phyloP scores from a whole-genome alignment of 2,888 invertebrate species.

The Euclidia mi region DNA sequence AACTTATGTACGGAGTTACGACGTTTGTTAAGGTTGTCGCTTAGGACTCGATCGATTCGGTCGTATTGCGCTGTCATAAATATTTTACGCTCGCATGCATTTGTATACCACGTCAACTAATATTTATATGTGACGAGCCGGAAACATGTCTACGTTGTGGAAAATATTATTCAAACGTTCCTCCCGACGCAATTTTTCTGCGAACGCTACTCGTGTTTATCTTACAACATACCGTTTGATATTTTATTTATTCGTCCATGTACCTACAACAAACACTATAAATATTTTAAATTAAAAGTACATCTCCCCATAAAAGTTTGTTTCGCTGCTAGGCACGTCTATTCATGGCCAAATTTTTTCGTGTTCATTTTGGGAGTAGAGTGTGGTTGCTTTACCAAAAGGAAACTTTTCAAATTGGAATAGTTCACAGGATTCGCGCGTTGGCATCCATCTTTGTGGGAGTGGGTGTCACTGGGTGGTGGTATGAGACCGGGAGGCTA shows the following conservation, averaged over 20 bases:
- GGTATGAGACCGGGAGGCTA: conserved; percentile 49
- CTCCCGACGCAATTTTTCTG: conserved; percentile 5
- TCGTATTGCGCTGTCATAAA: conserved; percentile 53
- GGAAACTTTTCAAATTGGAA: conserved; percentile 87
- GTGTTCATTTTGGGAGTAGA: conserved; percentile 72
- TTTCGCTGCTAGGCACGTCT: not conserved
- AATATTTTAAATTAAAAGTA: no score
- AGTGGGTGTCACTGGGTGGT: conserved; percentile 61
- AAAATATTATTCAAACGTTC: conserved; percentile 36
- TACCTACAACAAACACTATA: no score
- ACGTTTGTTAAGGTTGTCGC: conserved; percentile 33
- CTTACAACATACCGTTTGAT: no score
- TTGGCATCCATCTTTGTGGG: conserved; percentile 82
- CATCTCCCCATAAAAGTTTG: not conserved
- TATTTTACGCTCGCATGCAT: conserved; percentile 56
- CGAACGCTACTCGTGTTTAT: no score
- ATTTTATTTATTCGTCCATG: no score
- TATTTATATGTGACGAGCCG: conserved; percentile 42
- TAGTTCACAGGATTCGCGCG: conserved; percentile 81
- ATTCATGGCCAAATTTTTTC: conserved; percentile 63
- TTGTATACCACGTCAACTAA: conserved; percentile 43
- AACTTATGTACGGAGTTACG: conserved; percentile 17
- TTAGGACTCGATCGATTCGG: conserved; percentile 48
- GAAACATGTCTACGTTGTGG: conserved; percentile 33
- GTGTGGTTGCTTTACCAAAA: conserved; percentile 76